Percentiles rank a stretch among this genome's conserved stretches.
These are phyloP conservation scores for Sorex araneus DNA, from an alignment of 2,113 vertebrate genomes.

Conservation along the genomic window DNA sequence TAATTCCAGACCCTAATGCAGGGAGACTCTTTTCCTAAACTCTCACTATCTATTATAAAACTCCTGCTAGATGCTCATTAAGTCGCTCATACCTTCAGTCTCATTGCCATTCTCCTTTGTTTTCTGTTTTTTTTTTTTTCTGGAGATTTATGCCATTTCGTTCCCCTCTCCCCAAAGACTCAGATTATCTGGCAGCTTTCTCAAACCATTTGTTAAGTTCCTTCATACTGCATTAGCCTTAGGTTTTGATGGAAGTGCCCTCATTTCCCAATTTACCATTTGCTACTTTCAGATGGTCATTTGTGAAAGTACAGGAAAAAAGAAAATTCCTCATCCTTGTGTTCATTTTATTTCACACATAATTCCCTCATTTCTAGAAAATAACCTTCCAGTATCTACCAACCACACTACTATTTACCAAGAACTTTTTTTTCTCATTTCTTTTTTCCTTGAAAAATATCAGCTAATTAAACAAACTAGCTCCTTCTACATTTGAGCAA, in stretches of 20 bases:
- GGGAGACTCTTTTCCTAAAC: neutral
- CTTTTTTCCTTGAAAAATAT: constrained; percentile 11
- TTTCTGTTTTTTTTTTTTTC: neutral
- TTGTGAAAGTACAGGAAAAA: neutral
- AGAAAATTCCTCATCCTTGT: neutral
- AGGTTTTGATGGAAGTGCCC: neutral
- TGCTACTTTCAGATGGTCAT: neutral
- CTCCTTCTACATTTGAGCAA: neutral
- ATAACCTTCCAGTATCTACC: neutral
- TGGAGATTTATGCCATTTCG: neutral
- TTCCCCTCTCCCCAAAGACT: neutral
- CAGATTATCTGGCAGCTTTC: neutral
- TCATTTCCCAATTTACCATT: neutral
- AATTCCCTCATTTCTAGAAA: neutral
- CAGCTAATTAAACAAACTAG: neutral
- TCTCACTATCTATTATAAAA: constrained; percentile 8
- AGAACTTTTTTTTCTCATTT: neutral
- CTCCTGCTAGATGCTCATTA: neutral
- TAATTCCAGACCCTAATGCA: neutral
- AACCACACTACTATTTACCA: neutral
- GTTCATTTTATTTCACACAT: neutral
- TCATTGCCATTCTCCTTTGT: neutral
- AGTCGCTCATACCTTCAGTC: neutral
- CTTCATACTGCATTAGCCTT: neutral
- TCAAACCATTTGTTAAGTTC: neutral